phyloP scores from a whole-genome alignment of 2,113 vertebrate genomes.

The Embiotoca jacksoni region DNA sequence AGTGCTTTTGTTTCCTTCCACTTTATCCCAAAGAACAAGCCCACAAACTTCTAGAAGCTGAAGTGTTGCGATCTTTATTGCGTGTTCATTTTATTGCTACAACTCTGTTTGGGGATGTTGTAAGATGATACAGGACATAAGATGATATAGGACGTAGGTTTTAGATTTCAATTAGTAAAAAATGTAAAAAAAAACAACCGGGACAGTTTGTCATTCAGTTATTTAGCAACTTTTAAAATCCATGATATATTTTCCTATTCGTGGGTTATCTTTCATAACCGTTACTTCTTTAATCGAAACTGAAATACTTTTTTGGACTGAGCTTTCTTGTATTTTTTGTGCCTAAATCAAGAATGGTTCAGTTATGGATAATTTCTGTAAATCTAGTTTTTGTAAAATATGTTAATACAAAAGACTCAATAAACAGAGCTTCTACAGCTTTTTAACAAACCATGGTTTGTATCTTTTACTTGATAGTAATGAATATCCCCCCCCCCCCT shows the following conservation, averaged over 20 bases:
- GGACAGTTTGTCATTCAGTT: slow-evolving; percentile 27
- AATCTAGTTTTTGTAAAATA: slow-evolving; percentile 81
- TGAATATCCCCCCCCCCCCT: not conserved
- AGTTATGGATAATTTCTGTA: slow-evolving; percentile 71
- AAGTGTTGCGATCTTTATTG: slow-evolving; percentile 51
- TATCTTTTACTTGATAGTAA: not conserved
- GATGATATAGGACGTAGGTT: slow-evolving; percentile 28
- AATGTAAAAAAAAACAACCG: slow-evolving; percentile 2
- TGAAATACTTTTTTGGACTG: slow-evolving; percentile 52
- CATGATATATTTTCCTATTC: slow-evolving; percentile 57
- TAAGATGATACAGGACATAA: slow-evolving; percentile 19
- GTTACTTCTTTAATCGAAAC: slow-evolving; percentile 53
- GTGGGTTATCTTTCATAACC: slow-evolving; percentile 52
- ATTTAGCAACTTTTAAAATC: slow-evolving; percentile 36
- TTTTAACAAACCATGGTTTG: slow-evolving; percentile 55
- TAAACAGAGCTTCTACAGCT: slow-evolving; percentile 73
- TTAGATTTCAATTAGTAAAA: slow-evolving; percentile 26
- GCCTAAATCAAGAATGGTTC: slow-evolving; percentile 70
- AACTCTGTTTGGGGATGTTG: slow-evolving; percentile 26
- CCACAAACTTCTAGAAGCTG: slow-evolving; percentile 56
- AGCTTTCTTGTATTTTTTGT: slow-evolving; percentile 71
- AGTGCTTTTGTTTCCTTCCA: slow-evolving; percentile 55
- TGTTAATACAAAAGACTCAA: slow-evolving; percentile 75
- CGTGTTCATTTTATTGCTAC: slow-evolving; percentile 47
- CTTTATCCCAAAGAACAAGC: slow-evolving; percentile 69